These are phyloP conservation scores for Alosa sapidissima DNA, from an alignment of 2,797 vertebrate genomes.

Conservation along the genomic window DNA sequence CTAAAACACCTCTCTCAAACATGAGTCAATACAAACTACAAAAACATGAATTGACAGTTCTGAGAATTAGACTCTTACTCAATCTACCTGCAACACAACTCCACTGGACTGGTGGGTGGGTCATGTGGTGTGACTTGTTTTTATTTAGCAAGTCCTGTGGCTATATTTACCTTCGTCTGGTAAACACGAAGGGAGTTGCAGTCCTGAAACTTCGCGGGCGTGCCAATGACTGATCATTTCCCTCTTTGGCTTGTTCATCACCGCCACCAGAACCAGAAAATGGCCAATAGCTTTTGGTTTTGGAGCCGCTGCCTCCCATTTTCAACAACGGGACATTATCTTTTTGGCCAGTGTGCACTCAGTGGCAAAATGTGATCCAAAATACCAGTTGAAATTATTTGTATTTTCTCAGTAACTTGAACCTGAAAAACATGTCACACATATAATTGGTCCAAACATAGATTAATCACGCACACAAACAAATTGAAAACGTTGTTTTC, in stretches of 20 bases:
- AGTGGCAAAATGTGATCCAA: conserved; percentile 20
- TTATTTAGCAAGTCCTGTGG: not conserved
- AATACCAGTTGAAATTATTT: conserved; percentile 10
- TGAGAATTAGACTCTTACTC: not conserved
- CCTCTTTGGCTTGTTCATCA: conserved; percentile 77
- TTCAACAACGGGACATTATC: conserved; percentile 82
- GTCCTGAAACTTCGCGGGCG: conserved; percentile 76
- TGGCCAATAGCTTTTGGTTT: conserved; percentile 91
- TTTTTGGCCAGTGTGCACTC: conserved; percentile 63
- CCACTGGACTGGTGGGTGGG: not conserved
- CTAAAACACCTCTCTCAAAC: not conserved
- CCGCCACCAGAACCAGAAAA: conserved; percentile 82
- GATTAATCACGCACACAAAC: no score
- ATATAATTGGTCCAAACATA: not conserved
- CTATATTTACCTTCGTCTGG: conserved; percentile 84
- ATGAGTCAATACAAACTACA: not conserved
- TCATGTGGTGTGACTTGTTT: not conserved
- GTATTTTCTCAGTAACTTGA: not conserved
- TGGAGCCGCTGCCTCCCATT: conserved; percentile 93
- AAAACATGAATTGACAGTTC: not conserved
- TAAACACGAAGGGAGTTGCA: conserved; percentile 91
- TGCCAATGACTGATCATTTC: conserved; percentile 81
- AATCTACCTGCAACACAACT: not conserved
- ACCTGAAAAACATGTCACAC: conserved; percentile 14
- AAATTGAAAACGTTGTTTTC: no score